Evolutionary conservation across 2,888 invertebrate genomes (phyloP).

Genomic region (Megastigmus dorsalis): DNA sequence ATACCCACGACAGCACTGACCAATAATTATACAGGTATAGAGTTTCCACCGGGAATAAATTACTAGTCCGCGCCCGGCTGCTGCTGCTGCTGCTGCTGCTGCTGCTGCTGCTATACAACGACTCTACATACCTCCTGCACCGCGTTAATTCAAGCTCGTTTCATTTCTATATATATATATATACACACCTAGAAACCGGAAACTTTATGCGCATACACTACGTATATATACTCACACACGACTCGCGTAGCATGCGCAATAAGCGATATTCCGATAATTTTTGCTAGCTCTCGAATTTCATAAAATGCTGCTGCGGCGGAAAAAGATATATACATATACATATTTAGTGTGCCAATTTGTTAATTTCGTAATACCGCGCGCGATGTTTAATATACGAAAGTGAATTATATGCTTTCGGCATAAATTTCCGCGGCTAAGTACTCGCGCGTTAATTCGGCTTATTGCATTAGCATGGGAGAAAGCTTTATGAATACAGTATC

Average conservation of each 20-base stretch:
- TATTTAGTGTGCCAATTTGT: too few relatives aligned
- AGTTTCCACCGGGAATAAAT: conserved; percentile 42
- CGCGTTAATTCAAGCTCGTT: conserved; percentile 29
- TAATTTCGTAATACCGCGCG: too few relatives aligned
- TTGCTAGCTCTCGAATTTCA: too few relatives aligned
- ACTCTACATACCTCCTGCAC: neutral
- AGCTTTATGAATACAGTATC: conserved; percentile 37
- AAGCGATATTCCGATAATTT: too few relatives aligned
- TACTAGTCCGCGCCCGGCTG: neutral
- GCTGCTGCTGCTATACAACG: neutral
- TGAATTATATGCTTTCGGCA: conserved; percentile 20
- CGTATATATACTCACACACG: too few relatives aligned
- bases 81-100: neutral
- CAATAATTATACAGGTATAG: conserved; percentile 69
- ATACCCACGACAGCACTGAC: conserved; percentile 71
- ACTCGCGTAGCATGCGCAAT: too few relatives aligned
- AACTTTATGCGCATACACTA: conserved; percentile 13
- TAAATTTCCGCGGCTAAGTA: conserved; percentile 14
- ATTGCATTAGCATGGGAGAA: conserved; percentile 23
- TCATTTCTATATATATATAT: too few relatives aligned
- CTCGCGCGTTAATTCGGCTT: conserved; percentile 35
- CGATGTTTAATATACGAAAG: too few relatives aligned
- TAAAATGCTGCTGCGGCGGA: too few relatives aligned
- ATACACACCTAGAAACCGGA: conserved; percentile 19
- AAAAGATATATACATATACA: too few relatives aligned